A percentile compares a stretch with the other conserved stretches of the same genome.
Conservation (phyloP, 1,140 invertebrate genomes). For the Euglossa dilemma region DNA sequence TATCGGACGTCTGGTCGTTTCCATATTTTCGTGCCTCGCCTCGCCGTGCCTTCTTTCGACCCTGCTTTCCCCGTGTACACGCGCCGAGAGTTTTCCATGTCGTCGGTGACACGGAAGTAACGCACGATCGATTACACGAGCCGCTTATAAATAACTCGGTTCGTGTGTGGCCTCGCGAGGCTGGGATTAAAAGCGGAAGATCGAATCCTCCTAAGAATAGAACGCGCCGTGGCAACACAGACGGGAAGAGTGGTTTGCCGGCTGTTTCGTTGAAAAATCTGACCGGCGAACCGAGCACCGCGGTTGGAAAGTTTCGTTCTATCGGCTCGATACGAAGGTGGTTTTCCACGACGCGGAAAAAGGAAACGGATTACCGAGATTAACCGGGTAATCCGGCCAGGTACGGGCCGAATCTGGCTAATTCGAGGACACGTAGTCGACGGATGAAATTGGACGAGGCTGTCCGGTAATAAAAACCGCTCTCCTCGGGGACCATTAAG, state of each 20-base stretch:
- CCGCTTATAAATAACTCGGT: conserved; percentile 63
- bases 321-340: too few species aligned
- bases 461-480: conserved; percentile 27
- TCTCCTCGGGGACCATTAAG: conserved; percentile 17
- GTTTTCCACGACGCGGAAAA: not conserved
- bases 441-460: conserved; percentile 30
- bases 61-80: not conserved
- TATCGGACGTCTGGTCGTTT: conserved; percentile 11
- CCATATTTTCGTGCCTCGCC: conserved; percentile 35
- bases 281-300: not conserved
- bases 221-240: too few species aligned
- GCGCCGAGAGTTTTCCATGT: conserved; percentile 48
- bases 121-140: conserved; percentile 61
- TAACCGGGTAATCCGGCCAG: conserved; percentile 40
- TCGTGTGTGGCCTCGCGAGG: conserved; percentile 37
- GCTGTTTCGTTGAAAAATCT: too few species aligned
- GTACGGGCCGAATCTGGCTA: conserved; percentile 29
- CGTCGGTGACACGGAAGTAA: conserved; percentile 64
- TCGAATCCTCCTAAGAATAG: not conserved
- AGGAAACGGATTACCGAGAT: conserved; percentile 55
- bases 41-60: conserved; percentile 41
- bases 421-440: conserved; percentile 42
- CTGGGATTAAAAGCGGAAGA: conserved; percentile 38
- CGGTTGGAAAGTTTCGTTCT: not conserved
- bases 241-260: not conserved